Base-by-base conservation (phyloP, 2,113 vertebrate species). In the Pteronura brasiliensis region DNA sequence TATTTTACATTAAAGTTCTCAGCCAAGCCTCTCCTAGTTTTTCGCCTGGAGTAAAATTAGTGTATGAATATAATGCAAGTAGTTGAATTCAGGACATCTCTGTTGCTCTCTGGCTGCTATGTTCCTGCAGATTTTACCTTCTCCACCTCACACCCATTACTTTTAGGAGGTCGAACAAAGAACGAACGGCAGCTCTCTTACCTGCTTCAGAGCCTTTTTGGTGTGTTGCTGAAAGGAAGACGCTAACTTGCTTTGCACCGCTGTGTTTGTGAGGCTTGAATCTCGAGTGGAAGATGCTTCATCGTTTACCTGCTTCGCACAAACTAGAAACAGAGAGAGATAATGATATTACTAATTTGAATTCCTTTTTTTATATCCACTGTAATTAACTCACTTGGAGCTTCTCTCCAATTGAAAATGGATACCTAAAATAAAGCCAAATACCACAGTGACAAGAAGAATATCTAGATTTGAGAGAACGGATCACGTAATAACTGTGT, bases 191-290 rank as follows among this genome's bases (percentile, higher is more conserved):
- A 93, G 88, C 61, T 31, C 92, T 59, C 99, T 98, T 99, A 99
- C 99, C 99, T 99, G 99, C 97, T 99, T 99, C 97, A 99, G 99
- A 96, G 99, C 99, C 98, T 99, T 99, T 99, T 99, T 99, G 98
- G 99, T 99, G 98, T 99, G 99, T 88, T 99, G 99, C 98, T 99
- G 99, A 95, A 99, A 99, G 98, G 99, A 99, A 99, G 99, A 99
- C 97, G 99, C 99, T 95, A 99, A 97, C 97, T 99, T 99, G 99
- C 98, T 99, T 96, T 99, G 99, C 97, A 99, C 98, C 0, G 99
- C 96, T 95, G 99, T 94, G 96, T 98, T 99, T 81, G 98, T 98
- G 98, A 99, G 98, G 98, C 98, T 99, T 3, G 98, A 98, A 96
- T 99, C 99, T 94, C 98, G 98, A 98, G 93, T 98, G 98, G 99